Evolutionary conservation across 2,113 vertebrate species (phyloP), one percentile per base, ranked within the genome.

Genomic region (Dipodomys ordii): DNA sequence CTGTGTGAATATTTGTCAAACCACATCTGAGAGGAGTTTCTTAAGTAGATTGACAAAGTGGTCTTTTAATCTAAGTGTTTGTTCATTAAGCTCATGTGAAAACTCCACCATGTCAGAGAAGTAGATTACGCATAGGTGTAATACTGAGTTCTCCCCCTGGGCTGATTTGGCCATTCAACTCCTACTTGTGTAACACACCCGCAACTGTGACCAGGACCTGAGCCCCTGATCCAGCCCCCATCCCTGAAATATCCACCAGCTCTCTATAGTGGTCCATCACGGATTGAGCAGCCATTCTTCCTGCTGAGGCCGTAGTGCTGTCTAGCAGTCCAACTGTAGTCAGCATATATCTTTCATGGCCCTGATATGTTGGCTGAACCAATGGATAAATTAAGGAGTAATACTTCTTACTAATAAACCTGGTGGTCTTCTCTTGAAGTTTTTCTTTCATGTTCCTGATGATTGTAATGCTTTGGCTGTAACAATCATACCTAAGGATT

Each of bases 391-490:
- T 65, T 35, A 89, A 57, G 13, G 27, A 53, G 6, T 78, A 53
- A 76, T 44, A 67, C 10, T 18, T 80, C 73, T 35, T 6, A 57
- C 62, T 44, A 67, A 32, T 30, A 77, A 60, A 53, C 39, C 23
- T 86, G 62, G 71, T 68, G 39, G 62, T 1, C 32, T 71, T 44
- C 27, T 64, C 78, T 20, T 57, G 13, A 74, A 85, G 20, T 72
- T 27, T 67, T 90, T 88, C 23, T 82, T 82, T 39, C 32, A 39
- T 35, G 12, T 23, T 22, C 9, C 8, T 62, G 67, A 4, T 57
- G 84, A 20, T 85, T 79, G 65, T 71, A 90, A 79, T 49, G 53
- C 32, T 81, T 67, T 39, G 90, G 71, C 4, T 83, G 69, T 83
- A 65, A 81, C 39, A 69, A 30, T 86, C 44, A 83, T 67, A 64